Evolutionary conservation across 2,888 invertebrate genomes (phyloP), one percentile per base, ranked within the genome.

Genomic region (Trissonchulus latispiculum): DNA sequence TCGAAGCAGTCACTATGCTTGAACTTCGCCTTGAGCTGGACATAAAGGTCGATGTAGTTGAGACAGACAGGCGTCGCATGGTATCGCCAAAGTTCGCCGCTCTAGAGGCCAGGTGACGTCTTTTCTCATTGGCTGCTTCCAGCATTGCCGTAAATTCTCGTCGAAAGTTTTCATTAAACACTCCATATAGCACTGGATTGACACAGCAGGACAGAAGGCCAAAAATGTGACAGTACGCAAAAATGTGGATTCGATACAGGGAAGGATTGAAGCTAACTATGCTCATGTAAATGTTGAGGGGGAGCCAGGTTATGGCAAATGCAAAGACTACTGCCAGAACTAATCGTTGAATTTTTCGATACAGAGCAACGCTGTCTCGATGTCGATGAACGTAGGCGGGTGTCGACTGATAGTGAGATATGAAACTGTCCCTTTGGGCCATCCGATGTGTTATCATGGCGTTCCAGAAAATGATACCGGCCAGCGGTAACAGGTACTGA

Each of bases 151-250:
- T 68, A n/a, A 68, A 68, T 33, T 68, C 69, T 33, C 36, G 33
- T 33, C n/a, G 29, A 84, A 93, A 93, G 85, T 93, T 93, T 78
- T 93, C 92, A 83, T 93, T 93, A 78, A 93, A 85, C 90, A 92
- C 93, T 23, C 93, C 93, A 83, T 93, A 93, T 0, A 93, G 87
- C 29, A 93, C 85, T 0, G 93, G 93, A 83, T 93, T 93, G 35
- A 91, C 90, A 77, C 92, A 92, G 1, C 92, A 92, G 72, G 91
- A 92, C n/a, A 91, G 91, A 90, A 93, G 91, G 2, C 91, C 89
- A 77, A 88, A 85, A 86, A 89, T 86, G 79, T 89, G 89, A 77
- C 87, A 87, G 73, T 87, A 82, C 61, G 87, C 86, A n/a, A 68
- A 68, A 35, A 2, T 3, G n/a, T 68, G 35, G 48, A 23, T 8